Conservation (phyloP, 2,113 vertebrate genomes). For the Lycaon pictus region DNA sequence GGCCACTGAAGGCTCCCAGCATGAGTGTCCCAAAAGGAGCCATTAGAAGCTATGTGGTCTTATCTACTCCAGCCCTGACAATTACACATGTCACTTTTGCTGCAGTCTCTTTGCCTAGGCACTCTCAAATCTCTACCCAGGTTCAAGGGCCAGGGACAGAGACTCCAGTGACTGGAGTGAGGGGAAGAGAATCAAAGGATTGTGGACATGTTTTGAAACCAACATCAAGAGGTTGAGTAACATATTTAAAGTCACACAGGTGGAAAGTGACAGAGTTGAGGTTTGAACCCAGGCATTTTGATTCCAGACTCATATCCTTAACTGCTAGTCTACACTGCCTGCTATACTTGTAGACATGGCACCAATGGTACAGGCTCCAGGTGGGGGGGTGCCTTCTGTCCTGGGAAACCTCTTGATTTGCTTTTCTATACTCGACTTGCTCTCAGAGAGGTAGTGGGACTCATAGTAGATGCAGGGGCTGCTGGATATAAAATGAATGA, state of each 20-base stretch:
- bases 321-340: neutral
- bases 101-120: neutral
- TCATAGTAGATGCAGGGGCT: neutral
- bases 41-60: neutral
- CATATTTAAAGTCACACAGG: neutral
- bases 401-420: neutral
- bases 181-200: neutral
- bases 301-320: neutral
- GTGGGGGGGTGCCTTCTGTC: neutral
- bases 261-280: neutral
- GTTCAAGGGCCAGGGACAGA: neutral
- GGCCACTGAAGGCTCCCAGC: neutral
- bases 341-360: neutral
- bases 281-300: neutral
- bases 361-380: neutral
- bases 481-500: neutral
- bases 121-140: neutral
- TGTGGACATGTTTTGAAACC: neutral
- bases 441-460: neutral
- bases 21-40: neutral
- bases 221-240: slow-evolving; percentile 3
- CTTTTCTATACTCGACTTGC: neutral
- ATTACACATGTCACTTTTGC: neutral
- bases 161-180: neutral
- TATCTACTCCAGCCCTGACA: neutral